Evolutionary conservation across 1,140 invertebrate species (phyloP).

Genomic region (Macrocentrus cingulum): DNA sequence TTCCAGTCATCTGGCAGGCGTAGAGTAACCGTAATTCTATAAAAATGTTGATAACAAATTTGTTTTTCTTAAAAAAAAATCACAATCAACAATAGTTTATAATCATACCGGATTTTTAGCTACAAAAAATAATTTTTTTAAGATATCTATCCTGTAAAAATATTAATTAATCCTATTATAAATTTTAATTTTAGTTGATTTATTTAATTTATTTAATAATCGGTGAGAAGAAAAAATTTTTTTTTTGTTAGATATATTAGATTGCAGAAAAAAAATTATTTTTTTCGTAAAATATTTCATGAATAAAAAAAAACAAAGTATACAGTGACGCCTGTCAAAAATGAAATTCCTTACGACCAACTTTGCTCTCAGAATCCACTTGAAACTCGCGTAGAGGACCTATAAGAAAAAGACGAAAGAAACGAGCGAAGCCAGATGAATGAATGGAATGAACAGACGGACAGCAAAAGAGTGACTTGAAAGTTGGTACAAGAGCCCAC

Average conservation of each 20-base stretch:
- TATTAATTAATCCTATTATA: too few relatives aligned
- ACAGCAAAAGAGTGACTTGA: conserved; percentile 5
- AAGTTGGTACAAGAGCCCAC: conserved; percentile 12
- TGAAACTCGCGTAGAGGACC: conserved; percentile 7
- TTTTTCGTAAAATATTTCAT: conserved; percentile 2
- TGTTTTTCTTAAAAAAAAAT: neutral
- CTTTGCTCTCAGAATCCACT: conserved; percentile 24
- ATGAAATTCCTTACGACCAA: conserved; percentile 21
- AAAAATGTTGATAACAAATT: neutral
- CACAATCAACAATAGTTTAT: too few relatives aligned
- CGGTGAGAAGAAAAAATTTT: too few relatives aligned
- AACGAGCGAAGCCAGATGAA: conserved; percentile 21
- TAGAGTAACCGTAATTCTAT: too few relatives aligned
- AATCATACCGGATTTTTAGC: too few relatives aligned
- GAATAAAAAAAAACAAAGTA: conserved; percentile 7
- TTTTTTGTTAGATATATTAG: too few relatives aligned
- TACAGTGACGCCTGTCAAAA: conserved; percentile 19
- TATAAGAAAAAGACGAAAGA: conserved; percentile 3
- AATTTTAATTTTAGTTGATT: too few relatives aligned
- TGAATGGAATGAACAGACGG: conserved; percentile 19
- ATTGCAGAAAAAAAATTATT: neutral
- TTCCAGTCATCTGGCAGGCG: too few relatives aligned
- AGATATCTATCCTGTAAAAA: too few relatives aligned
- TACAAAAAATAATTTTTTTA: too few relatives aligned
- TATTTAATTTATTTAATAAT: too few relatives aligned